Conservation (phyloP, 2,888 invertebrate genomes). For the Entomobrya proxima region DNA sequence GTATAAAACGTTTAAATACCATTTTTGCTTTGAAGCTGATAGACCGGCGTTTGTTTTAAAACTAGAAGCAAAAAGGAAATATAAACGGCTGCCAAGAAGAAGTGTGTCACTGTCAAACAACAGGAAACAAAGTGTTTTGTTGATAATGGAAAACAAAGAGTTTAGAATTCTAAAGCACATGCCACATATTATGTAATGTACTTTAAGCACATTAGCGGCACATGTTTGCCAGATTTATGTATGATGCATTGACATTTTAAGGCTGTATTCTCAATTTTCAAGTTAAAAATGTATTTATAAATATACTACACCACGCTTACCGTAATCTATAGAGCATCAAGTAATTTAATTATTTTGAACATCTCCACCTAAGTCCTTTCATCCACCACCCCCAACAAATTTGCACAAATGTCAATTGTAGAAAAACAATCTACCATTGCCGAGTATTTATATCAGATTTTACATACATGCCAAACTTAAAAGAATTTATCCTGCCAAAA, state of each 20-base stretch:
- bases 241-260: too few species aligned
- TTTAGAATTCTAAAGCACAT: not conserved
- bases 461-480: not conserved
- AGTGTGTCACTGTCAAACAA: constrained; percentile 38
- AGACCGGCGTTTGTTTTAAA: too few species aligned
- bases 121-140: constrained; percentile 3
- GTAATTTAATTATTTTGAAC: too few species aligned
- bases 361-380: not conserved
- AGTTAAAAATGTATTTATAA: too few species aligned
- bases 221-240: too few species aligned
- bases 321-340: too few species aligned
- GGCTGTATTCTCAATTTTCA: too few species aligned
- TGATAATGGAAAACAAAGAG: not conserved
- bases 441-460: too few species aligned
- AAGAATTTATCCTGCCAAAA: not conserved
- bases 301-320: too few species aligned
- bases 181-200: not conserved
- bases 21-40: too few species aligned
- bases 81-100: not conserved
- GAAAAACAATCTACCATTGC: not conserved
- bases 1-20: not conserved
- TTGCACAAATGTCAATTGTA: not conserved
- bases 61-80: too few species aligned
- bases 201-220: too few species aligned
- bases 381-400: not conserved